Conservation (phyloP, 2,797 vertebrate species). For the Nyctalus aviator region DNA sequence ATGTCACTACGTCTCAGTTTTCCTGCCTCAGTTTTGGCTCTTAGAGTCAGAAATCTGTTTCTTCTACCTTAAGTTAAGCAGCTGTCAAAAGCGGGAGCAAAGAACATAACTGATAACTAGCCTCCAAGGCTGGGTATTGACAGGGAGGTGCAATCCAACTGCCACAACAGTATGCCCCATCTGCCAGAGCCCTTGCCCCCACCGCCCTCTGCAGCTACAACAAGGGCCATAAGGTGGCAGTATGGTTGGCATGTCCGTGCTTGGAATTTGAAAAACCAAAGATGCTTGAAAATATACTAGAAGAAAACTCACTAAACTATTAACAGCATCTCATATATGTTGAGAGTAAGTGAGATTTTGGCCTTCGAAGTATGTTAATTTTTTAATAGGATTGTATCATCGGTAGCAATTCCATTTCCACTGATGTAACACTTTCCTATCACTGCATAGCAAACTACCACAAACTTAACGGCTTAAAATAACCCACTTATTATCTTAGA, state of each 20-base stretch:
- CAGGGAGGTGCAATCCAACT: neutral
- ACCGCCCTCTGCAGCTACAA: neutral
- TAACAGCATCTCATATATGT: neutral
- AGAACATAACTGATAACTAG: neutral
- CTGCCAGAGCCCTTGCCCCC: neutral
- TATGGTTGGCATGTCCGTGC: neutral
- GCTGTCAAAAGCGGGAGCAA: neutral
- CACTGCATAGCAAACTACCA: neutral
- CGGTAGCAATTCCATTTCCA: neutral
- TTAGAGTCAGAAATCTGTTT: neutral
- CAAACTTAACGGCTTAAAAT: neutral
- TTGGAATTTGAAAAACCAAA: neutral
- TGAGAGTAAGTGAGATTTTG: neutral
- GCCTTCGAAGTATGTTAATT: neutral
- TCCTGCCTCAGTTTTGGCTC: neutral
- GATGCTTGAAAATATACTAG: neutral
- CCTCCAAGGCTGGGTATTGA: neutral
- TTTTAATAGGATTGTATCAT: neutral
- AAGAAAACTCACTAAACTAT: conserved; percentile 46
- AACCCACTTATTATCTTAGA: neutral
- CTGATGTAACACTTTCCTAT: neutral
- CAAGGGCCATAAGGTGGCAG: neutral
- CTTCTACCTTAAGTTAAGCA: neutral
- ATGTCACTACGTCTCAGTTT: neutral
- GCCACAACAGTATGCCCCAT: neutral